Evolutionary conservation across 2,797 vertebrate genomes (phyloP), one percentile per base, ranked within the genome.

Genomic region (Halcyon chelicuti): DNA sequence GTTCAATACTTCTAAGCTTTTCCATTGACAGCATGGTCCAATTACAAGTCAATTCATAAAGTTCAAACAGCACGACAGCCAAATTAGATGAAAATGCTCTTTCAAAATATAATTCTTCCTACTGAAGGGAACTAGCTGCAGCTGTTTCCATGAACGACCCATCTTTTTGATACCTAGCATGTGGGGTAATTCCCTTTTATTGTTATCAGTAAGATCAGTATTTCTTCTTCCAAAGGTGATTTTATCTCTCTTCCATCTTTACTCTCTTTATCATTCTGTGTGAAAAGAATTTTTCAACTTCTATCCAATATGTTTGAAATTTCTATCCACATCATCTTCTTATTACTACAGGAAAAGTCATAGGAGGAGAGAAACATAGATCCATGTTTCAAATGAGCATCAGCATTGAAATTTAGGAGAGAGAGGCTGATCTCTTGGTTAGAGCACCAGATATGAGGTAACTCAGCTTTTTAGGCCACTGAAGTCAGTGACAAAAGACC

Each of bases 1-100:
- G 96, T 97, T 97, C 95, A 94, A 98, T 98, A 95, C 96, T 95
- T 95, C 89, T 95, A 97, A 96, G 94, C 94, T 96, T 97, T 95
- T 82, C 40, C 94, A 95, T 93, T 97, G 98, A 97, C 97, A 97
- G 95, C 75, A 94, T 17, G 83, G 96, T 93, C 95, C 97, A 98
- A 97, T 97, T 98, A 97, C 95, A 97, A 98, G 96, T 98, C 97
- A 98, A 97, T 98, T 97, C 93, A 4, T 96, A 97, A 98, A 97
- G 96, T 97, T 95, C 96, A 98, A 82, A 65, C 74, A 73, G 67
- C 86, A 97, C 73, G 97, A 94, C 93, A 97, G 95, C 66, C 96
- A 97, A 97, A 97, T 93, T 96, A 95, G 77, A 57, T 54, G 65
- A 92, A 97, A 97, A 96, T 90, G 61, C 71, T 89, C 86, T 94